Evolutionary conservation across 23 tunicate genomes (phyloP).

Genomic region (Corella eumyota): DNA sequence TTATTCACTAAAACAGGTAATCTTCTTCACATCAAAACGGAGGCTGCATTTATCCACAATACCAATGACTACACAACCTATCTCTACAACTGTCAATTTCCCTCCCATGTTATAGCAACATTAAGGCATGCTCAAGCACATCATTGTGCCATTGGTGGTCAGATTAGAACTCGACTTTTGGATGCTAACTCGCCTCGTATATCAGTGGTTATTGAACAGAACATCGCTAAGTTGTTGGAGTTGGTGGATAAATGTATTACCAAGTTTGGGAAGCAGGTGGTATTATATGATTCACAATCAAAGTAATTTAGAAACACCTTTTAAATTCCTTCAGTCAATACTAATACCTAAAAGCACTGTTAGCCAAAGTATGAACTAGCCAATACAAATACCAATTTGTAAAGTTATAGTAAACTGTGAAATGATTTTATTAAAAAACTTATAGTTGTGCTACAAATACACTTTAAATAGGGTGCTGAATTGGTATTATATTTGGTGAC

Average conservation of each 20-base stretch:
- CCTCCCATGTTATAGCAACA: conserved; percentile 44
- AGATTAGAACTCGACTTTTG: conserved; percentile 12
- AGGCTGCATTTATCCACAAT: conserved; percentile 48
- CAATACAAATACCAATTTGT: too few species aligned
- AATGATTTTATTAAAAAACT: too few species aligned
- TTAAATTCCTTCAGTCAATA: too few species aligned
- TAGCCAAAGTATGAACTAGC: too few species aligned
- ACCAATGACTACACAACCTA: conserved; percentile 36
- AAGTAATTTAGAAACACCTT: too few species aligned
- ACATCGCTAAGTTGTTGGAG: conserved; percentile 35
- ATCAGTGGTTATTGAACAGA: conserved; percentile 14
- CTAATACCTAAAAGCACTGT: too few species aligned
- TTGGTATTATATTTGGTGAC: too few species aligned
- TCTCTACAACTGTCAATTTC: conserved; percentile 89
- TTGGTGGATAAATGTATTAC: conserved; percentile 51
- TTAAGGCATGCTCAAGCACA: conserved; percentile 32
- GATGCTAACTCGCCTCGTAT: conserved; percentile 24
- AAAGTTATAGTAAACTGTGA: too few species aligned
- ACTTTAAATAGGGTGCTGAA: too few species aligned
- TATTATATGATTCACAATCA: conserved; percentile 22
- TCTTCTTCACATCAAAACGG: conserved; percentile 50
- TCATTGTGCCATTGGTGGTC: conserved; percentile 55
- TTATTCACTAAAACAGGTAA: too few species aligned
- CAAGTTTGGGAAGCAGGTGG: conserved; percentile 55
- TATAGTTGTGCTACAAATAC: too few species aligned